Evolutionary conservation across 2,113 vertebrate species (phyloP), one percentile per base, ranked within the genome.

Genomic region (Gobio gobio): DNA sequence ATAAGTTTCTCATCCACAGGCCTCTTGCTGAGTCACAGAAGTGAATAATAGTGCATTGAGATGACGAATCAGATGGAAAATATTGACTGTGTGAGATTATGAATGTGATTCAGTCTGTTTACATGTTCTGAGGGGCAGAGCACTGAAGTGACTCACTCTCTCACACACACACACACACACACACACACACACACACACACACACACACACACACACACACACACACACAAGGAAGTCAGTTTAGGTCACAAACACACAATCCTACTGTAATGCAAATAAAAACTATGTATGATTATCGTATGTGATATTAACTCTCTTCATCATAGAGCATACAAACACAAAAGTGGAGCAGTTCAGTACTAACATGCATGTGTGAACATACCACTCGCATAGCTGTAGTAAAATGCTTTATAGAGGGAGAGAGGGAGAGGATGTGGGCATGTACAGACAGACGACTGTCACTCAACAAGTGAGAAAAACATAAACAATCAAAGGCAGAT

Each of bases 351-450:
- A 40, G 51, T 7, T 58, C 29, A 78, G 6, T 40, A 40, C 20
- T 78, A 18, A 26, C n/a, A 16, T 4, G 13, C 45, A 43, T 2
- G 56, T 16, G 59, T 80, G 58, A 63, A 29, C 36, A 29, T 22
- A 56, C 18, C 18, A 13, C 16, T 22, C 51, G 4, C 75, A 36
- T 10, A 29, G 43, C 40, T 45, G 58, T 24, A 47, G 78, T 49
- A 51, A 51, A 66, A 20, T 33, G 3, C 66, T 26, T 47, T 29
- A 22, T 22, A 56, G 54, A 22, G 78, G 33, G 45, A 49, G 36
- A 5, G 36, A 36, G 40, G 6, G 61, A 81, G 43, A 81, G 61
- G 78, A 66, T 81, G 78, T 81, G 78, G 61, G 24, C n/a, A 49
- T 9, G 40, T 66, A 33, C 4, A 33, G 61, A 47, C 24, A 49